A percentile compares a stretch with the other conserved stretches of the same genome.
phyloP scores from a whole-genome alignment of 64 coral and sea anemone genomes.

The Stichodactyla helianthus region DNA sequence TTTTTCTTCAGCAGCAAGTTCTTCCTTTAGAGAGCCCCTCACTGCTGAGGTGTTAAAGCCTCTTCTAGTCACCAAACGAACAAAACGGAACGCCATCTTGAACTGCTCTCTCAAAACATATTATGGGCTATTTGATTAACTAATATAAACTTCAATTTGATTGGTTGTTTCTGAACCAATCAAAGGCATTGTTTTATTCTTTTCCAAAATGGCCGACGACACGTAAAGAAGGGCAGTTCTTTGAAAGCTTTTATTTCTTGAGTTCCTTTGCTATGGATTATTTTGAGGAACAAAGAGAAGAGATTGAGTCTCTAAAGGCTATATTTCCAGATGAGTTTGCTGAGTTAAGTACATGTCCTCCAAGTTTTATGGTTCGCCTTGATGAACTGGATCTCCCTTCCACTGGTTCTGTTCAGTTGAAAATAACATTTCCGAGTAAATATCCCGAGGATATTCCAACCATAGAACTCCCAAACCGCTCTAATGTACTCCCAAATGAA shows the following conservation, averaged over 20 bases:
- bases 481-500: slow-evolving; percentile 43
- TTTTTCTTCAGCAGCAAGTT: slow-evolving; percentile 69
- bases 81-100: slow-evolving; percentile 79
- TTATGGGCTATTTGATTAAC: background rate
- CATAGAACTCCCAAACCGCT: slow-evolving; percentile 82
- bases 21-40: slow-evolving; percentile 36
- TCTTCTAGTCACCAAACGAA: slow-evolving; percentile 58
- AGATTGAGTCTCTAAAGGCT: slow-evolving; percentile 66
- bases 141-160: background rate
- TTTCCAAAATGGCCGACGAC: slow-evolving; percentile 25
- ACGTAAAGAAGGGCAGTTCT: background rate
- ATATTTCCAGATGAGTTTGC: slow-evolving; percentile 75
- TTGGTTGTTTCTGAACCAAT: background rate
- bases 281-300: slow-evolving; percentile 75
- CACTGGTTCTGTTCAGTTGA: slow-evolving; percentile 45
- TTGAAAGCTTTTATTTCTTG: background rate
- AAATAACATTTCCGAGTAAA: slow-evolving; percentile 50
- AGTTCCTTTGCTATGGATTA: slow-evolving; percentile 43
- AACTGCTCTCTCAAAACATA: background rate
- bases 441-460: slow-evolving; percentile 67
- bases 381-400: slow-evolving; percentile 56
- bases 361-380: slow-evolving; percentile 75
- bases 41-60: slow-evolving; percentile 54
- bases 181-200: background rate
- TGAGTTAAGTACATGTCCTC: slow-evolving; percentile 55